Conservation (phyloP, 2,888 invertebrate species). For the Oscheius onirici region DNA sequence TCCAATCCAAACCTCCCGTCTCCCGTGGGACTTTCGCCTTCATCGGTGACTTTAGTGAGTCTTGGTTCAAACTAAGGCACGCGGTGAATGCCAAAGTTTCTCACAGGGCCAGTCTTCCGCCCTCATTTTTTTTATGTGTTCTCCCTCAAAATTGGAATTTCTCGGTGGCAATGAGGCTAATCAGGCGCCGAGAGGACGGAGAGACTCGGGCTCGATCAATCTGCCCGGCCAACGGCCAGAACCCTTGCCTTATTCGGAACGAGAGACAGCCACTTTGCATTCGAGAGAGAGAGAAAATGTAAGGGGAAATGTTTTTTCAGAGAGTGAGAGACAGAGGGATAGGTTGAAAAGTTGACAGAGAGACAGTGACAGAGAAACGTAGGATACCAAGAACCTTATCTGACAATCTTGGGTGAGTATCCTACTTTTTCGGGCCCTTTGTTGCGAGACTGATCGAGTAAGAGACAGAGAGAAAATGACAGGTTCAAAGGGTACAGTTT, state of each 20-base stretch:
- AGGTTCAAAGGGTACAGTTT: too few species aligned
- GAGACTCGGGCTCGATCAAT: slow-evolving; percentile 17
- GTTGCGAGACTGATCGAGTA: too few species aligned
- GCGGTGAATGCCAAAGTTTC: slow-evolving; percentile 67
- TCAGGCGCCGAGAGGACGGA: slow-evolving; percentile 1
- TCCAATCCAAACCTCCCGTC: neutral
- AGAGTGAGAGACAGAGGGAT: too few species aligned
- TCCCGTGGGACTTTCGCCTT: slow-evolving; percentile 34
- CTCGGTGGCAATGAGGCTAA: slow-evolving; percentile 23
- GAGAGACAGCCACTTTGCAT: neutral
- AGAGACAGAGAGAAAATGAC: too few species aligned
- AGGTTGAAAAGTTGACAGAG: too few species aligned
- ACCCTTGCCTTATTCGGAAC: neutral
- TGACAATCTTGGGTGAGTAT: too few species aligned
- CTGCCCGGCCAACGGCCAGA: neutral
- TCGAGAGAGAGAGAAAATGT: neutral
- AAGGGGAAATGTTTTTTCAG: neutral
- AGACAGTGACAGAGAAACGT: too few species aligned
- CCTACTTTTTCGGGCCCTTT: too few species aligned
- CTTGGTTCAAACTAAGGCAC: slow-evolving; percentile 60
- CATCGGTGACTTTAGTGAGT: slow-evolving; percentile 59
- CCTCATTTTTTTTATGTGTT: too few species aligned
- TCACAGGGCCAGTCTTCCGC: slow-evolving; percentile 8
- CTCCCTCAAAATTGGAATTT: neutral
- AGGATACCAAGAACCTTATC: too few species aligned